A percentile compares a stretch with the other conserved stretches of the same genome.
Conservation (phyloP, 2,113 vertebrate genomes). For the Chinchilla lanigera region DNA sequence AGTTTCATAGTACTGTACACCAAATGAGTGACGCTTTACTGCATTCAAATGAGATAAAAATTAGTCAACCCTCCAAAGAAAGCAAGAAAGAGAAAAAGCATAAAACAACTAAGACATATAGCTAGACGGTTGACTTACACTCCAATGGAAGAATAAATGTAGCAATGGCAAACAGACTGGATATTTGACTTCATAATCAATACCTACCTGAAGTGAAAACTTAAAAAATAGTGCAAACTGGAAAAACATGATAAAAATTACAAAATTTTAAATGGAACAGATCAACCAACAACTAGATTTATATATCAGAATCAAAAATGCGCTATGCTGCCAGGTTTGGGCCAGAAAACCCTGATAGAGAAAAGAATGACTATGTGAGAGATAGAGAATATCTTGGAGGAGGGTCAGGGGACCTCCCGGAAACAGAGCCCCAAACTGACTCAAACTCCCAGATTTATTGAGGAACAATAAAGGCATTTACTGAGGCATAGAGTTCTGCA, state of each 20-base stretch:
- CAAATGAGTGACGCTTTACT: neutral
- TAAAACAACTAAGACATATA: neutral
- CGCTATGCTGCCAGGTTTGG: too few relatives aligned
- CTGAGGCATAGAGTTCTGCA: neutral
- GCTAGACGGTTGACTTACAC: too few relatives aligned
- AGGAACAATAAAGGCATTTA: neutral
- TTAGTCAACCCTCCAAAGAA: neutral
- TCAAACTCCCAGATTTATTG: neutral
- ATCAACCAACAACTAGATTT: neutral
- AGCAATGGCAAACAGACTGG: neutral
- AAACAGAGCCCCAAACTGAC: neutral
- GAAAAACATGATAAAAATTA: neutral
- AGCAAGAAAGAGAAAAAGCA: neutral
- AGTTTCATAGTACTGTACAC: neutral
- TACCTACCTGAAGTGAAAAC: neutral
- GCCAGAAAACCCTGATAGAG: neutral
- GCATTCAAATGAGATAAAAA: neutral
- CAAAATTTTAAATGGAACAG: neutral
- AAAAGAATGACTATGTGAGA: too few relatives aligned
- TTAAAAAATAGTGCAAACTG: neutral
- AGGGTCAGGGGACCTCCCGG: too few relatives aligned
- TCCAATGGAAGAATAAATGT: neutral
- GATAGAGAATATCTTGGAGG: neutral
- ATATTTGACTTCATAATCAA: neutral
- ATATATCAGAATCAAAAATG: neutral